Base-by-base conservation (phyloP, 1,140 invertebrate genomes). In the Oncopodura yosiiana region DNA sequence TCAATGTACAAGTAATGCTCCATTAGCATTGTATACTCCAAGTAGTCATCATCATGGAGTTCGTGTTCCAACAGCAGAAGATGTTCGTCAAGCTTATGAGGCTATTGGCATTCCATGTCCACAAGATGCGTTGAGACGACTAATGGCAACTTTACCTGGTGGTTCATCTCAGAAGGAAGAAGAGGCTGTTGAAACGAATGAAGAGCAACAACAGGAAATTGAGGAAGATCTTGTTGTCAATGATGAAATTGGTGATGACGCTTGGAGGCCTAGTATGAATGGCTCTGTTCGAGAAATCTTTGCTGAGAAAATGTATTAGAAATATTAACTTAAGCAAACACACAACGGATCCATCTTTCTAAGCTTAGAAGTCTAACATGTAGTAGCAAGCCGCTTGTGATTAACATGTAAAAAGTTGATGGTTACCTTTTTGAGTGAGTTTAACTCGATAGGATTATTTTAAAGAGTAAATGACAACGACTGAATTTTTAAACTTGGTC, bases 31-130 rank as follows among this genome's bases (percentile, higher is more conserved):
- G 6, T 46, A 3, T 45, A 5, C 27, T 37, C 3, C 39, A 14
- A 30, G 21, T 6, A 14, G 26, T n/a, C 23, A 38, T 32, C 45
- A 14, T 36, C n/a, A 34, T 16, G 2, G 21, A 39, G 26, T 3
- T 34, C 42, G n/a, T 8, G 29, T 34, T 27, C 53, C 53, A 32
- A 41, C 53, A n/a, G 36, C 46, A 14, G 53, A 55, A 16, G 44
- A 55, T n/a, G 53, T 55, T n/a, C 34, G 53, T 3, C 34, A 34
- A 37, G 53, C 53, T 41, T 55, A 55, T 42, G 53, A 55, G 38
- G 6, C 30, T 26, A 8, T n/a, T 49, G 53, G 53, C 11, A 55
- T 55, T 19, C 53, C 53, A 39, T 55, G 53, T 32, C 53, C 53
- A 30, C 24, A 30, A n/a, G 45, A 29, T 23, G 53, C 53, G 2